These are phyloP conservation scores for Tenrec ecaudatus DNA, from an alignment of 2,113 vertebrate genomes.

Conservation along the genomic window DNA sequence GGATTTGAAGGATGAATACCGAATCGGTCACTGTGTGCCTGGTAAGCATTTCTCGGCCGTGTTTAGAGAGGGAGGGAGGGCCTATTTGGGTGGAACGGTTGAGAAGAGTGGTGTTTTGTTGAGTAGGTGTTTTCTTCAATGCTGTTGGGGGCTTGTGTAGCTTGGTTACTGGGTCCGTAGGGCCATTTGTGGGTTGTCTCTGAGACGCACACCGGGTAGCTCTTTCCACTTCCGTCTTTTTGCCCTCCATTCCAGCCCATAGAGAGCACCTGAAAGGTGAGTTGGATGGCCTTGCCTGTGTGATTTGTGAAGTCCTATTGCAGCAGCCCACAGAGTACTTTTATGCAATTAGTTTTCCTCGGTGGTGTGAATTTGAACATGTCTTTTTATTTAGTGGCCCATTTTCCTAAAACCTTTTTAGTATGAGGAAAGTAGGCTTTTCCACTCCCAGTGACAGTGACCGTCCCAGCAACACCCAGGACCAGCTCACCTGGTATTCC, in stretches of 20 bases:
- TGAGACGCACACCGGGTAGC: not conserved
- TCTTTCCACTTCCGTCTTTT: not conserved
- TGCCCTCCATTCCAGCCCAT: not conserved
- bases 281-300: not conserved
- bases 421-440: too few relatives aligned
- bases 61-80: not conserved
- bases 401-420: too few relatives aligned
- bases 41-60: too few relatives aligned
- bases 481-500: too few relatives aligned
- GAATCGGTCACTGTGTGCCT: not conserved
- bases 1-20: conserved; percentile 22
- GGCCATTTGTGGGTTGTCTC: not conserved
- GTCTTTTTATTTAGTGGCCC: not conserved
- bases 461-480: too few relatives aligned
- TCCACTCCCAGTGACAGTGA: too few relatives aligned
- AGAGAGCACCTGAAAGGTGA: fast-evolving
- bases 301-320: not conserved
- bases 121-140: not conserved
- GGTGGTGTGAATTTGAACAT: not conserved
- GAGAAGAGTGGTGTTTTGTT: not conserved
- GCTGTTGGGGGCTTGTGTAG: not conserved
- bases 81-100: not conserved
- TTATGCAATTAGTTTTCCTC: not conserved
- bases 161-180: not conserved
- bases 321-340: not conserved